Evolutionary conservation across 30 jellyfish, hydroid and myxozoan genomes (phyloP).

Genomic region (Hydractinia symbiolongicarpus): DNA sequence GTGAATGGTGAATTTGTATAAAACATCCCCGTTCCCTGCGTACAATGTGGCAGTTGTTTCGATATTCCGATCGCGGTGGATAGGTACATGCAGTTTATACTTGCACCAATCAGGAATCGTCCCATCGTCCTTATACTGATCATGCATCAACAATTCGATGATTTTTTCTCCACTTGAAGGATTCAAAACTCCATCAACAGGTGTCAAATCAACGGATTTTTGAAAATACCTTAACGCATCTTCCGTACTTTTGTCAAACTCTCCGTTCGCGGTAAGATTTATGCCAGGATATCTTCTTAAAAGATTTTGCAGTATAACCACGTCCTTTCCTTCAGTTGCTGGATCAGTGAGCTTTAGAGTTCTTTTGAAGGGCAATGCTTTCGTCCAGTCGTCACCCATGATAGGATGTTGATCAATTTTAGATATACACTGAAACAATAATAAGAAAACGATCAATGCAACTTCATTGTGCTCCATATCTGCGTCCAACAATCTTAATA

Average conservation of each 20-base stretch:
- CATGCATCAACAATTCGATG: slow-evolving; percentile 42
- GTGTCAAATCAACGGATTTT: slow-evolving; percentile 7
- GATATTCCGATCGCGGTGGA: slow-evolving; percentile 46
- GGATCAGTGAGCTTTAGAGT: slow-evolving; percentile 43
- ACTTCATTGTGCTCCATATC: no score
- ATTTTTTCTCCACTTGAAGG: slow-evolving; percentile 38
- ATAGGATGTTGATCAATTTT: no score
- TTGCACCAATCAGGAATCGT: slow-evolving; percentile 55
- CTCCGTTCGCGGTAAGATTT: slow-evolving; percentile 24
- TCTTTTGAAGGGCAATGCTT: slow-evolving; percentile 48
- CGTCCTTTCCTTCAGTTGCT: slow-evolving; percentile 52
- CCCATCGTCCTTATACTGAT: slow-evolving; percentile 68
- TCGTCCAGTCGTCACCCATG: slow-evolving; percentile 8
- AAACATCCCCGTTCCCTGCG: slow-evolving; percentile 34
- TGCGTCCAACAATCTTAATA: no score
- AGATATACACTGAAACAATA: no score
- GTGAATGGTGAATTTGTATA: slow-evolving; percentile 50
- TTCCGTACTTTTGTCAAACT: slow-evolving; percentile 51
- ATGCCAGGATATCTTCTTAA: slow-evolving; percentile 35
- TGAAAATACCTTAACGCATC: slow-evolving; percentile 43
- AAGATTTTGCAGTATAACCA: slow-evolving; percentile 57
- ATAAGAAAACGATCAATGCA: no score
- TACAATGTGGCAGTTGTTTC: slow-evolving; percentile 64
- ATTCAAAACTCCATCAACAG: slow-evolving; percentile 48
- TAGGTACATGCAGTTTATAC: slow-evolving; percentile 70